phyloP scores from a whole-genome alignment of 2,888 invertebrate species.

The Erynnis tages region DNA sequence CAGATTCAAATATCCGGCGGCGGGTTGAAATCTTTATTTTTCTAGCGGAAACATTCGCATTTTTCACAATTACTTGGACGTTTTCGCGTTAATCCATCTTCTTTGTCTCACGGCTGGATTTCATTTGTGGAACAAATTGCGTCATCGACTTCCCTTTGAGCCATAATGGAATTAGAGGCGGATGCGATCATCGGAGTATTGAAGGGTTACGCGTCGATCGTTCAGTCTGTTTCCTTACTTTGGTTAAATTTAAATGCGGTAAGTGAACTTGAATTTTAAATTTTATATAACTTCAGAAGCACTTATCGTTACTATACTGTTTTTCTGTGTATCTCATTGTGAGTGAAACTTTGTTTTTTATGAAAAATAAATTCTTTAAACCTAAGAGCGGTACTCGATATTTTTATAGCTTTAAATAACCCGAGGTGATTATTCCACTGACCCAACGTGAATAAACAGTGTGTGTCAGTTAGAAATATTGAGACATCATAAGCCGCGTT shows the following conservation, averaged over 20 bases:
- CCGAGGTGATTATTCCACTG: no score
- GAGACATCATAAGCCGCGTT: no score
- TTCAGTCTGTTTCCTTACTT: background rate
- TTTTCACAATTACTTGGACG: conserved; percentile 79
- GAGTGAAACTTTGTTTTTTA: no score
- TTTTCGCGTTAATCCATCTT: conserved; percentile 75
- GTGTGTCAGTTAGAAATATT: no score
- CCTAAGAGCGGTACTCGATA: no score
- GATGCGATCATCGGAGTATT: conserved; percentile 25
- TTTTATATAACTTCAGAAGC: no score
- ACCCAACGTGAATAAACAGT: no score
- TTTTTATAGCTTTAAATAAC: no score
- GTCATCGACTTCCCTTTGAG: conserved; percentile 54
- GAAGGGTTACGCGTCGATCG: conserved; percentile 14
- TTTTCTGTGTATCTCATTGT: no score
- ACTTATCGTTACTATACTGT: no score
- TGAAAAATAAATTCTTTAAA: no score
- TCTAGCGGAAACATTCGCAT: conserved; percentile 61
- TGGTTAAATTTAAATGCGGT: background rate
- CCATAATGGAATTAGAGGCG: conserved; percentile 43
- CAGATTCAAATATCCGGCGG: conserved; percentile 34
- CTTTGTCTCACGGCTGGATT: conserved; percentile 67
- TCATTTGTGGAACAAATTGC: conserved; percentile 68
- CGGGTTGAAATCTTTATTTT: conserved; percentile 57
- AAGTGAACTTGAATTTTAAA: no score